Evolutionary conservation across 2,888 invertebrate species (phyloP), one percentile per base, ranked within the genome.

Genomic region (Xanthia icteritia): DNA sequence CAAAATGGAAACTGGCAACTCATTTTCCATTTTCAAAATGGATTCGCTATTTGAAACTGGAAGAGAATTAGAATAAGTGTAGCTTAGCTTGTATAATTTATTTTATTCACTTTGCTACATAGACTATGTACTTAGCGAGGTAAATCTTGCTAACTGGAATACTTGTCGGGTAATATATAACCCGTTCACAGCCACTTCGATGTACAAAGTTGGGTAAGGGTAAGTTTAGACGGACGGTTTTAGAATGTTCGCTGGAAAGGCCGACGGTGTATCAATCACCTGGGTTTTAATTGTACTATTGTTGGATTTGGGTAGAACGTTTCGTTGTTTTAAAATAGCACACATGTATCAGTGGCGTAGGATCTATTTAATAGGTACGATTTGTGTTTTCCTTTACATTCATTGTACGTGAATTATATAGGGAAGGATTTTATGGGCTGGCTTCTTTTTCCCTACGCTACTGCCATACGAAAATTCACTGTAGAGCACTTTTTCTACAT

Each of bases 91-190:
- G 70, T 74, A 66, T 76, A 83, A 86, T 80, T 81, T 85, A 81
- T 85, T 86, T 88, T 79, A 85, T 85, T 86, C 80, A 77, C 72
- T 77, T 76, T 36, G 72, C 69, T 68, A 51, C 51, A 64, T 61
- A 79, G 75, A 65, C 68, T 76, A 65, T 80, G 80, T 83, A 85
- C 81, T 83, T 85, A 75, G 76, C 71, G n/a, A 81, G 79, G 73
- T 86, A 86, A 86, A 85, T 85, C 87, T 82, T 61, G 73, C 74
- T 69, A 81, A 81, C 81, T 84, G 70, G 82, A 77, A 82, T 81
- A 81, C 81, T 86, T 73, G 75, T 54, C 63, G 69, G 67, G 82
- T 77, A 79, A 80, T 86, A 81, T 84, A 87, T 87, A 77, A 87
- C 79, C 74, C 76, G 81, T 85, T 76, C 70, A 20, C 51, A 69